These are phyloP conservation scores for Coelopa pilipes DNA, from an alignment of 2,888 invertebrate species.

Conservation along the genomic window DNA sequence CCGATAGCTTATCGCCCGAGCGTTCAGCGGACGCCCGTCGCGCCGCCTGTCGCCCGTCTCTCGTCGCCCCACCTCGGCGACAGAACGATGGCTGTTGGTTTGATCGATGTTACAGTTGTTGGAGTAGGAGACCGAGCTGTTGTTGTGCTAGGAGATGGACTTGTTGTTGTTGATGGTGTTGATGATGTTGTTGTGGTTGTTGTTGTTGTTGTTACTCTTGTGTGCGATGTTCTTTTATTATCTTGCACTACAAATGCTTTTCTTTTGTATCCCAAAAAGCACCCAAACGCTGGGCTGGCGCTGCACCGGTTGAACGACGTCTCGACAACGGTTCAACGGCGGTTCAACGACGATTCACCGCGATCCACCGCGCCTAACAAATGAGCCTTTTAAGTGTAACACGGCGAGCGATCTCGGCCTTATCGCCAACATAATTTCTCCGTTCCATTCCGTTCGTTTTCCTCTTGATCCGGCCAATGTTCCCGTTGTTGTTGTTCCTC, in stretches of 20 bases:
- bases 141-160: too few species aligned
- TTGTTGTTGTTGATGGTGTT: background rate
- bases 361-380: slow-evolving; percentile 14
- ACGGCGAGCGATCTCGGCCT: background rate
- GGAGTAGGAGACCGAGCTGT: too few species aligned
- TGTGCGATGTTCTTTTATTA: background rate
- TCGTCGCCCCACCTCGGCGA: background rate
- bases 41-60: background rate
- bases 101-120: slow-evolving; percentile 5
- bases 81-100: background rate
- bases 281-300: slow-evolving; percentile 2
- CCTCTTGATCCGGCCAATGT: too few species aligned
- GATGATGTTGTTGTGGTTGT: too few species aligned
- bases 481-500: too few species aligned
- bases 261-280: slow-evolving; percentile 25
- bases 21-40: slow-evolving; percentile 20
- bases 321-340: too few species aligned
- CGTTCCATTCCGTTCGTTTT: too few species aligned
- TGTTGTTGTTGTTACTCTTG: background rate
- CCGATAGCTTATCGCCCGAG: slow-evolving; percentile 57
- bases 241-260: slow-evolving; percentile 30
- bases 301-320: background rate
- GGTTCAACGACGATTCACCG: too few species aligned
- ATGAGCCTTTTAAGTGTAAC: slow-evolving; percentile 33
- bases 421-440: background rate